Conservation (phyloP, 2,113 vertebrate species). For the Cephalopholis sonnerati region DNA sequence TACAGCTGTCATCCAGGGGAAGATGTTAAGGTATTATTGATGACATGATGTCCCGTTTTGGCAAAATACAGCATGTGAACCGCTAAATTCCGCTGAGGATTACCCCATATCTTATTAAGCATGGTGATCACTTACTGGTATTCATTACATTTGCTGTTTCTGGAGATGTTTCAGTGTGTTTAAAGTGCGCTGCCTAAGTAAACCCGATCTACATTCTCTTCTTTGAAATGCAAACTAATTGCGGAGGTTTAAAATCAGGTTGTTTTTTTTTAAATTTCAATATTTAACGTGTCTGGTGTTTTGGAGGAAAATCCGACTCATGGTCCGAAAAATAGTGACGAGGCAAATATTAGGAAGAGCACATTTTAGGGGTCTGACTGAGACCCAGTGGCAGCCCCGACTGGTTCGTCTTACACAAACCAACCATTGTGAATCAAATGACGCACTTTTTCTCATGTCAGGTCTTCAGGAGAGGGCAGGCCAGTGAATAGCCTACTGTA, state of each 20-base stretch:
- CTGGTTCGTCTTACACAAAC: conserved; percentile 63
- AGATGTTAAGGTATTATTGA: conserved; percentile 46
- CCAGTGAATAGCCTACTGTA: neutral
- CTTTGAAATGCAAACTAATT: conserved; percentile 57
- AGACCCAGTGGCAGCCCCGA: conserved; percentile 47
- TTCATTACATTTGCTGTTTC: conserved; percentile 11
- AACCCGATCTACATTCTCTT: conserved; percentile 2
- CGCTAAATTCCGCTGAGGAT: neutral
- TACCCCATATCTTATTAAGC: neutral
- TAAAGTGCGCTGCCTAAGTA: conserved; percentile 24
- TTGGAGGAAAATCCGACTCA: neutral
- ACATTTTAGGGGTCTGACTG: conserved; percentile 49
- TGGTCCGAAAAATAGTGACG: conserved; percentile 31
- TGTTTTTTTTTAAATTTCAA: too few species aligned
- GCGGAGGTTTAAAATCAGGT: conserved; percentile 13
- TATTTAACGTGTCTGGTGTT: conserved; percentile 2
- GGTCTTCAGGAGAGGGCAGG: conserved; percentile 41
- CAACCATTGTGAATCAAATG: conserved; percentile 77
- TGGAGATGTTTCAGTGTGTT: conserved; percentile 5
- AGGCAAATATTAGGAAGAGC: conserved; percentile 33
- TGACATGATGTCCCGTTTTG: conserved; percentile 28
- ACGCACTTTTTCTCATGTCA: conserved; percentile 70
- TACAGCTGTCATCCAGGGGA: conserved; percentile 21
- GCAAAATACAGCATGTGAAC: neutral
- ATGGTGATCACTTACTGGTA: neutral